Conservation (phyloP, 1,140 invertebrate species). For the Oedothorax gibbosus region DNA sequence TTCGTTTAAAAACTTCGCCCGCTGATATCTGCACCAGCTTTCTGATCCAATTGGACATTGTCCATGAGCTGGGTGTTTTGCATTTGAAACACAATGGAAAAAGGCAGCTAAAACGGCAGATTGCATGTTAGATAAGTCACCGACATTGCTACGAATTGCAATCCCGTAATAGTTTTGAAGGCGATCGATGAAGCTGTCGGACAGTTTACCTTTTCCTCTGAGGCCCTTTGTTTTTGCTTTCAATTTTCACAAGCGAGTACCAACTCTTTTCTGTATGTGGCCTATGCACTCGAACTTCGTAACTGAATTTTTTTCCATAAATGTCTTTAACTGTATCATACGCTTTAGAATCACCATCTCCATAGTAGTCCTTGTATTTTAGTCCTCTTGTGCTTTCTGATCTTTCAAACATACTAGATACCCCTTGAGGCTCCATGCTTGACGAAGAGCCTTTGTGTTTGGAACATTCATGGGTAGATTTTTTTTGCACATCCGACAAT, state of each 20-base stretch:
- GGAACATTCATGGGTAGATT: not conserved
- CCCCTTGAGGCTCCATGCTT: conserved; percentile 7
- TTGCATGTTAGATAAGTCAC: conserved; percentile 19
- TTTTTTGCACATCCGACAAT: not conserved
- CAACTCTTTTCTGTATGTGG: conserved; percentile 36
- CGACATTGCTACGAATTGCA: conserved; percentile 27
- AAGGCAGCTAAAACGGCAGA: conserved; percentile 25
- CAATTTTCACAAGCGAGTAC: conserved; percentile 4
- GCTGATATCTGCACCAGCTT: conserved; percentile 28
- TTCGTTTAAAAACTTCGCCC: not conserved
- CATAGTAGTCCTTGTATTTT: conserved; percentile 19
- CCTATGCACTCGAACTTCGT: conserved; percentile 26
- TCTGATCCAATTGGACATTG: not conserved
- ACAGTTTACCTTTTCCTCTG: conserved; percentile 13
- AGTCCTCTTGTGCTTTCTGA: not conserved
- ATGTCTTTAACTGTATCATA: conserved; percentile 16
- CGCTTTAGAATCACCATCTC: conserved; percentile 14
- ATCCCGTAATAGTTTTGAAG: conserved; percentile 31
- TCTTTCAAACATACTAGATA: conserved; percentile 2
- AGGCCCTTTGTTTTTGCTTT: conserved; percentile 9
- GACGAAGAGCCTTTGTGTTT: conserved; percentile 6
- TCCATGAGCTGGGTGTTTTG: not conserved
- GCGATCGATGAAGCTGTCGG: conserved; percentile 10
- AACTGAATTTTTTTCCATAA: conserved; percentile 14
- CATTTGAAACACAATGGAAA: conserved; percentile 12